Conservation (phyloP, 2,888 invertebrate genomes). For the Cryptophagus acutangulus region DNA sequence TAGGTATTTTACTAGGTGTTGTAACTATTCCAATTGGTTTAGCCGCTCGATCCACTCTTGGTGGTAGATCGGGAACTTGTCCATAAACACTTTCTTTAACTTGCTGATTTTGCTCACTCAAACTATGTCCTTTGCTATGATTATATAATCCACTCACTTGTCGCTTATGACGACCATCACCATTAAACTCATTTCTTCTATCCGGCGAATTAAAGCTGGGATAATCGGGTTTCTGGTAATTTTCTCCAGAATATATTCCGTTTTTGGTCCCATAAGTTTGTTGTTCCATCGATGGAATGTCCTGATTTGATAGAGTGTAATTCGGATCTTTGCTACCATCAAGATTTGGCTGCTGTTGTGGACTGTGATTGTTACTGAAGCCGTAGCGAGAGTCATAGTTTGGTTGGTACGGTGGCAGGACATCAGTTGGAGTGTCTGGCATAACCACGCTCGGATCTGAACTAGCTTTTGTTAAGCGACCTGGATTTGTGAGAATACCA, state of each 20-base stretch:
- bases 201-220: constrained; percentile 27
- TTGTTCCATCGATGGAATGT: constrained; percentile 36
- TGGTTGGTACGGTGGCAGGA: constrained; percentile 77
- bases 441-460: constrained; percentile 95
- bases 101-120: constrained; percentile 38
- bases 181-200: constrained; percentile 28
- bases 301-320: constrained; percentile 40
- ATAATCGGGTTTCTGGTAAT: constrained; percentile 23
- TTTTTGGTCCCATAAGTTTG: constrained; percentile 29
- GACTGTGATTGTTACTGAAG: constrained; percentile 37
- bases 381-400: constrained; percentile 46
- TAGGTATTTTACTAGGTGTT: constrained; percentile 43
- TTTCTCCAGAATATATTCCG: constrained; percentile 27
- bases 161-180: constrained; percentile 41
- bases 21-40: constrained; percentile 62
- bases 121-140: constrained; percentile 39
- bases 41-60: constrained; percentile 71
- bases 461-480: constrained; percentile 68
- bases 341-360: constrained; percentile 23
- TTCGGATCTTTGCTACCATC: constrained; percentile 39
- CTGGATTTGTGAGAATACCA: constrained; percentile 54
- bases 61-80: constrained; percentile 73
- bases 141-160: constrained; percentile 44
- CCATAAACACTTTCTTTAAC: constrained; percentile 43
- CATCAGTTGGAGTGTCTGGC: constrained; percentile 66